Base-by-base conservation (phyloP, 1,140 invertebrate genomes). In the Drosophila bocki region DNA sequence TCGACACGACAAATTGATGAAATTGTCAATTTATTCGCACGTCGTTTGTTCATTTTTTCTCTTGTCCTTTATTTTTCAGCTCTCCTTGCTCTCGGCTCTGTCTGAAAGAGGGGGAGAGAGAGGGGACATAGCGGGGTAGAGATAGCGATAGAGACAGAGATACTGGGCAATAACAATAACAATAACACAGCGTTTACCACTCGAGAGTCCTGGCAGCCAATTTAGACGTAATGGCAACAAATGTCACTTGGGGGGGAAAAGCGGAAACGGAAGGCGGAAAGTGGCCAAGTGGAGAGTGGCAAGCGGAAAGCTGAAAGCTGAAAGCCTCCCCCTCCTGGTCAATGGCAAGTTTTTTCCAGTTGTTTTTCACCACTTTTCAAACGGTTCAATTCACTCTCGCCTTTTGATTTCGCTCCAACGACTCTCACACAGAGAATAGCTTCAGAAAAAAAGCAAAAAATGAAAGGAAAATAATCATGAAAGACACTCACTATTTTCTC, bases 181-280 rank as follows among this genome's bases (percentile, higher is more conserved):
- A 87, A 87, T 87, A 87, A 88, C 80, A 74, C 68, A 87, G 72
- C 84, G 84, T 87, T 87, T 87, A 87, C 84, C 84, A 87, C 86
- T 87, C 84, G 72, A 78, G 78, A 82, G 87, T 87, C 56, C 84
- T 77, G 78, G 71, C 62, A 88, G 83, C 83, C 83, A 87, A 87
- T 87, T 87, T 87, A 87, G 83, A 67, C 57, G 84, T 88, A 87
- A 87, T 87, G 84, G 76, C 84, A 83, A 74, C 83, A 83, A 88
- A 87, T 88, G 84, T 83, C 83, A 77, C 76, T 87, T 67, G 77
- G 78, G 35, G 70, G 67, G 3, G 22, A 26, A 29, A 19, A 35
- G 15, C 41, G 39, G 33, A 29, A n/a, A 29, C 7, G 29, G 41
- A 26, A 32, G 37, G 35, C 13, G 22, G 19, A 48, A 33, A 51